These are phyloP conservation scores for Leptothorax acervorum DNA, from an alignment of 2,888 invertebrate species.

Conservation along the genomic window DNA sequence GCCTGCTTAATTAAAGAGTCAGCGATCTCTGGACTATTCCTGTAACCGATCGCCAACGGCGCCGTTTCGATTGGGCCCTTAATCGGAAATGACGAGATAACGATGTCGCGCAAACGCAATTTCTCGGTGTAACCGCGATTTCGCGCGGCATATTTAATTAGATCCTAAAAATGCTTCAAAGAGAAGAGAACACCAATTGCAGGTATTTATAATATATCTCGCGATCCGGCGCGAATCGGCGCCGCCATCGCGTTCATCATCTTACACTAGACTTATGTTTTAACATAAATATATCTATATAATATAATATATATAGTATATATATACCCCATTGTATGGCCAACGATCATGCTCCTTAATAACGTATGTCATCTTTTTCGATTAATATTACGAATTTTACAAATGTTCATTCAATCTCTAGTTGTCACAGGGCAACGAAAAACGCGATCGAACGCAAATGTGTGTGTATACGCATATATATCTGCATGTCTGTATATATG, in stretches of 20 bases:
- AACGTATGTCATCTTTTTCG: constrained; percentile 76
- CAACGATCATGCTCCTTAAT: constrained; percentile 84
- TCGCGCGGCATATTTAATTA: constrained; percentile 42
- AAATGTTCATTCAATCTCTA: constrained; percentile 65
- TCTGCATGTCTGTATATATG: constrained; percentile 20
- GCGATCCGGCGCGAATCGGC: constrained; percentile 53
- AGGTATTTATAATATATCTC: constrained; percentile 71
- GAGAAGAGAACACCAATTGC: constrained; percentile 75
- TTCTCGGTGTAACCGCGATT: constrained; percentile 9
- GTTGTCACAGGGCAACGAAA: constrained; percentile 4
- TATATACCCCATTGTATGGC: constrained; percentile 84
- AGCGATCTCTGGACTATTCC: constrained; percentile 79
- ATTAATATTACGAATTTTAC: constrained; percentile 70
- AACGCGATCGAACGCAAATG: constrained; percentile 26
- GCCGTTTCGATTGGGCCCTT: constrained; percentile 65
- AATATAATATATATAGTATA: constrained; percentile 77
- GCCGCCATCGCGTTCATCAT: constrained; percentile 71
- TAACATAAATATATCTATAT: constrained; percentile 82
- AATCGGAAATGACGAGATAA: constrained; percentile 54
- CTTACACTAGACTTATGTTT: constrained; percentile 76
- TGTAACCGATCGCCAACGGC: constrained; percentile 48
- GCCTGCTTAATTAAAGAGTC: constrained; percentile 62
- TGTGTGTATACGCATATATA: constrained; percentile 14
- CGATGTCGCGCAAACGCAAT: constrained; percentile 32
- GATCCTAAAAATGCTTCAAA: constrained; percentile 78